These are phyloP conservation scores for Limosa lapponica DNA, from an alignment of 2,797 vertebrate species.

Conservation along the genomic window DNA sequence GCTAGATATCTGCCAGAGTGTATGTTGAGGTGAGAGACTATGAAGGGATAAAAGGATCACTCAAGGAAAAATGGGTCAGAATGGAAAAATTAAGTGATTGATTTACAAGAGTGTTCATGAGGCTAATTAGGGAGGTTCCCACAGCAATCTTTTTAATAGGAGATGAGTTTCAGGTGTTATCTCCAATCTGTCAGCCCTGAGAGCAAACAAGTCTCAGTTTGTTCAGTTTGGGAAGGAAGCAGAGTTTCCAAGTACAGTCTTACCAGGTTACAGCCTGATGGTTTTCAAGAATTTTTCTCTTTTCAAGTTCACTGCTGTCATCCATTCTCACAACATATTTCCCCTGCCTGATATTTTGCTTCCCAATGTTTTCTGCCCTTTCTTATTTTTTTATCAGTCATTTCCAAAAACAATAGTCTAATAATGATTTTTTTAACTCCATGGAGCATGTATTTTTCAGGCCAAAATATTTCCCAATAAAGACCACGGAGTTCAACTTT, in stretches of 20 bases:
- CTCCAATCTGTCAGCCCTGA: not conserved
- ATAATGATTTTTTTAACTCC: not conserved
- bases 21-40: not conserved
- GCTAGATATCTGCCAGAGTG: not conserved
- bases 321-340: not conserved
- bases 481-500: not conserved
- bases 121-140: not conserved
- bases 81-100: not conserved
- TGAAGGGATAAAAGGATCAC: not conserved
- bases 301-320: not conserved
- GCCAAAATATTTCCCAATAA: fast-evolving
- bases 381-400: not conserved
- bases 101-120: not conserved
- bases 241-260: not conserved
- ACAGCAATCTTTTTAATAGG: not conserved
- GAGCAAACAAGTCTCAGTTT: not conserved
- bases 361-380: not conserved
- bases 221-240: not conserved
- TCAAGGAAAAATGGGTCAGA: not conserved
- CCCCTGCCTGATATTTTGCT: not conserved
- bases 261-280: not conserved
- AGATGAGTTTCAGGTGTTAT: not conserved
- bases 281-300: not conserved
- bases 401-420: not conserved
- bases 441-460: not conserved